A percentile compares a stretch with the other conserved stretches of the same genome.
phyloP scores from a whole-genome alignment of 1,140 invertebrate genomes.

The Chlorops oryzae region DNA sequence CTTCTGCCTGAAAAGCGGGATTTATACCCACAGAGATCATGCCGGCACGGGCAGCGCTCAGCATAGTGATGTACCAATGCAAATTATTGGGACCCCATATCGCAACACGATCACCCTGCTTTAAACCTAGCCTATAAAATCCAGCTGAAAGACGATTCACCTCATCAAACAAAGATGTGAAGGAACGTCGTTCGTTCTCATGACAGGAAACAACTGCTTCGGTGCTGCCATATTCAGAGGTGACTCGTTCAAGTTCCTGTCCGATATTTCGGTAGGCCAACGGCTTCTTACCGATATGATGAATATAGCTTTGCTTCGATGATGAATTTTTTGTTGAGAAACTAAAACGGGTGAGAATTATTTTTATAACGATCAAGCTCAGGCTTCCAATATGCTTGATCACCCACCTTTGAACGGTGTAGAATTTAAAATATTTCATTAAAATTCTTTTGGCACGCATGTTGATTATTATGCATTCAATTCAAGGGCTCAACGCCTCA shows the following conservation, averaged over 20 bases:
- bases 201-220: conserved; percentile 55
- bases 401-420: no score
- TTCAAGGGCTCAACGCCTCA: no score
- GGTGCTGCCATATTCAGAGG: conserved; percentile 52
- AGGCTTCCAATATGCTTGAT: no score
- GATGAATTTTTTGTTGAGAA: no score
- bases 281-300: conserved; percentile 52
- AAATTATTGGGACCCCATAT: conserved; percentile 79
- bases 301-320: conserved; percentile 17
- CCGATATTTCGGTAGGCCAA: conserved; percentile 55
- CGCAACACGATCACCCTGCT: conserved; percentile 74
- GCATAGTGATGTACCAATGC: conserved; percentile 70
- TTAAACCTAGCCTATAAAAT: conserved; percentile 65
- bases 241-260: conserved; percentile 52
- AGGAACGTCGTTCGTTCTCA: conserved; percentile 57
- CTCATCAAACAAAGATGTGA: conserved; percentile 55
- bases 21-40: conserved; percentile 78
- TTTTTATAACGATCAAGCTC: no score
- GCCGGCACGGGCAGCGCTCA: conserved; percentile 72
- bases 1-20: conserved; percentile 66
- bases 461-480: no score
- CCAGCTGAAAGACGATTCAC: conserved; percentile 72
- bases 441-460: no score
- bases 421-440: no score
- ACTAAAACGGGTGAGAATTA: not conserved